Evolutionary conservation across 2,888 invertebrate genomes (phyloP).

Genomic region (Uropetala carovei): DNA sequence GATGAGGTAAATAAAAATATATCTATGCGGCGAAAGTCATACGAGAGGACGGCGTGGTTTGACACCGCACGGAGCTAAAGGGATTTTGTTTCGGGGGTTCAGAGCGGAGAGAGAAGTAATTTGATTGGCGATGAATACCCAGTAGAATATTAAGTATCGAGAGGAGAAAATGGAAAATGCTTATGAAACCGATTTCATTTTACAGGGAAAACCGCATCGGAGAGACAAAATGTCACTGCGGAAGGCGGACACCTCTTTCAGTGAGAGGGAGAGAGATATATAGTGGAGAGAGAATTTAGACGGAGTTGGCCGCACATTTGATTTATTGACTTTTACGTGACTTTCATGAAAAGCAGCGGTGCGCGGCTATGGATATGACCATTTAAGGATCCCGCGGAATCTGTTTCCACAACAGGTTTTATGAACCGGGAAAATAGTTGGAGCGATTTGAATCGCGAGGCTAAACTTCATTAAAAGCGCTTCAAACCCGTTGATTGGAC

Average conservation of each 20-base stretch:
- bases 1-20: background rate
- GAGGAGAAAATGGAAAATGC: slow-evolving; percentile 22
- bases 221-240: slow-evolving; percentile 1
- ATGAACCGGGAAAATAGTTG: slow-evolving; percentile 1
- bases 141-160: background rate
- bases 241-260: background rate
- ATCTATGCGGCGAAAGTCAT: background rate
- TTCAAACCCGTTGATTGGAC: background rate
- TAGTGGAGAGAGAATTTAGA: background rate
- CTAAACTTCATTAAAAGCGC: slow-evolving; percentile 9
- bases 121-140: background rate
- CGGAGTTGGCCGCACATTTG: slow-evolving; percentile 25
- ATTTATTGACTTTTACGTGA: slow-evolving; percentile 47
- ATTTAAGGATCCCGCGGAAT: background rate
- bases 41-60: background rate
- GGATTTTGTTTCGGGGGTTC: background rate
- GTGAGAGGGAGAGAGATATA: background rate
- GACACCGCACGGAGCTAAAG: background rate
- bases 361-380: background rate
- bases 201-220: background rate
- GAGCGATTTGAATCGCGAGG: slow-evolving; percentile 2
- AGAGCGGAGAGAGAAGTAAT: slow-evolving; percentile 9
- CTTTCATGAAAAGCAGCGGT: background rate
- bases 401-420: slow-evolving; percentile 7
- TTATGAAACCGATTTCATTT: slow-evolving; percentile 26